Conservation (phyloP, 2,797 vertebrate genomes). For the Otolemur crassicaudatus region DNA sequence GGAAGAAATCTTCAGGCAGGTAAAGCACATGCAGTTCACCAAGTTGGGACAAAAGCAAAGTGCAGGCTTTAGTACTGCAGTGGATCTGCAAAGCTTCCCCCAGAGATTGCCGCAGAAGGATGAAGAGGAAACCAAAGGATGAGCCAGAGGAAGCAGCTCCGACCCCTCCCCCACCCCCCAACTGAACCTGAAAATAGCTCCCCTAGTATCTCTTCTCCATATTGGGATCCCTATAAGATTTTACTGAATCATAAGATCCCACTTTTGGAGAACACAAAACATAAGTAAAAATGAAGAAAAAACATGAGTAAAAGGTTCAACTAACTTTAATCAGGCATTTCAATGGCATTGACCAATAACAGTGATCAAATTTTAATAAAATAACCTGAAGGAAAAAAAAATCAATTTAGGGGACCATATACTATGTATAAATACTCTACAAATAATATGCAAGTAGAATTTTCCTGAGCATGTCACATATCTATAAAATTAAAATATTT, state of each 20-base stretch:
- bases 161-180: too few relatives aligned
- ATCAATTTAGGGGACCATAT: neutral
- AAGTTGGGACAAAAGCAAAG: neutral
- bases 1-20: neutral
- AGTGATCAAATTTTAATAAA: constrained; percentile 13
- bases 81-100: neutral
- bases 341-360: neutral
- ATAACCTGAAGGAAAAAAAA: neutral
- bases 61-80: neutral
- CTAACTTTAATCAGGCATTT: neutral
- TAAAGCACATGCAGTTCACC: neutral
- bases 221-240: neutral
- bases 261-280: neutral
- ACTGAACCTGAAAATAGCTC: neutral
- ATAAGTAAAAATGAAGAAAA: neutral
- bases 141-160: neutral
- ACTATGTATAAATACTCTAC: neutral
- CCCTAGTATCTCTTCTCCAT: neutral
- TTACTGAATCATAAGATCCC: neutral
- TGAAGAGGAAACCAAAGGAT: neutral
- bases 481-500: neutral
- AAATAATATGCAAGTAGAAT: constrained; percentile 20
- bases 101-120: too few relatives aligned
- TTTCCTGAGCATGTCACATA: neutral
- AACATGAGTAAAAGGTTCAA: neutral